Base-by-base conservation (phyloP, 2,113 vertebrate genomes). In the Rhinichthys klamathensis region DNA sequence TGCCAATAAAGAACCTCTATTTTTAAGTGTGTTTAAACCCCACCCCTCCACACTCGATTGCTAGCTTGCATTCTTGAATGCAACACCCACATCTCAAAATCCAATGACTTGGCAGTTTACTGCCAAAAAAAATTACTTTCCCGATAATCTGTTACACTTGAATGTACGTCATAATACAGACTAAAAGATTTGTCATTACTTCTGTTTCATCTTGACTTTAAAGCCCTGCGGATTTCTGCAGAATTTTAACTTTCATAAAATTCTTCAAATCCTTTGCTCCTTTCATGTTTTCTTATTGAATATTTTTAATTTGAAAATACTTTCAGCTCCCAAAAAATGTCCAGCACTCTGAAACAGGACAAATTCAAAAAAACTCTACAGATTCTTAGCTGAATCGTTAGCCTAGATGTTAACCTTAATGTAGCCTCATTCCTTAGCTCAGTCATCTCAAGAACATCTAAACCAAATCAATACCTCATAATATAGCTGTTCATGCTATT, bases 401-500 rank as follows among this genome's bases (percentile, higher is more conserved):
- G 30, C 38, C 7, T 41, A 41, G 8, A 78, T 38, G 76, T 38
- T 56, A 38, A 25, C 11, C 41, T 63, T 65, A 65, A 80, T 46
- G 32, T 21, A 44, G 32, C 12, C 8, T 6, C 25, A 51, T 23
- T 49, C 6, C 16, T 67, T 15, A 69, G 51, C 10, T 30, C 35
- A 4, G 23, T 32, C 15, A 49, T 32, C 56, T 61, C 18, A n/a
- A 16, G 32, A 80, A 81, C 25, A 51, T 81, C 44, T 15, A 12
- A 23, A 69, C 61, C 44, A 49, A 51, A 81, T 81, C 79, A 69
- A 69, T 81, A 51, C 25, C 61, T 67, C 27, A n/a, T 51, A 67
- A 49, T 67, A 69, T 32, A 81, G 61, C 44, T 15, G 18, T 81
- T 69, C 46, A 51, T 32, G 44, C 41, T 51, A 2, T 81, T 46